These are phyloP conservation scores for Pygocentrus nattereri DNA, from an alignment of 2,797 vertebrate species.

Conservation along the genomic window DNA sequence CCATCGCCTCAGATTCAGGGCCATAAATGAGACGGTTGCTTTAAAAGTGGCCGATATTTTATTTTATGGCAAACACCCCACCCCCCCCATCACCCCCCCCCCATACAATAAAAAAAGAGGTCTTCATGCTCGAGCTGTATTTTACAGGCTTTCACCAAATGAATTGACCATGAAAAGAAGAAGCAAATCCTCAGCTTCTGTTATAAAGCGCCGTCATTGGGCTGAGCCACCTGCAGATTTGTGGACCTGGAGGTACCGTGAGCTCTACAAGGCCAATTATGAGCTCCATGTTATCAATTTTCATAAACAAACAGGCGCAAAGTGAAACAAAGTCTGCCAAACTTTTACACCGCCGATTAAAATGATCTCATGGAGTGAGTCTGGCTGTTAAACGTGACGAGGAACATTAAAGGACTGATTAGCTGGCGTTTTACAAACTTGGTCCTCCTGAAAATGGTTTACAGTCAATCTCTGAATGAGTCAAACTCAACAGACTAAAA, in stretches of 20 bases:
- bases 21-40: slow-evolving; percentile 63
- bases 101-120: slow-evolving; percentile 61
- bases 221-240: slow-evolving; percentile 57
- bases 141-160: slow-evolving; percentile 81
- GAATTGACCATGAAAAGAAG: slow-evolving; percentile 76
- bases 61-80: slow-evolving; percentile 65
- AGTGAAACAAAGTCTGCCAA: background rate
- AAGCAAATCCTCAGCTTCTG: slow-evolving; percentile 68
- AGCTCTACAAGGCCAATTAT: slow-evolving; percentile 13
- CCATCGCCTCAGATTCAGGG: slow-evolving; percentile 36
- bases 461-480: background rate
- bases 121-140: slow-evolving; percentile 65
- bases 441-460: background rate
- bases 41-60: slow-evolving; percentile 72
- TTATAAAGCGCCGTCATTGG: slow-evolving; percentile 75
- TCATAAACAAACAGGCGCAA: slow-evolving; percentile 23
- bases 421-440: background rate
- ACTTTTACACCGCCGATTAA: slow-evolving; percentile 2
- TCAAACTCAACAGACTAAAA: background rate
- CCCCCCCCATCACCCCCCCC: slow-evolving; percentile 24
- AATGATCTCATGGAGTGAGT: background rate
- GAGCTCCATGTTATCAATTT: slow-evolving; percentile 25
- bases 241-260: slow-evolving; percentile 10
- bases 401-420: background rate
- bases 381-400: slow-evolving; percentile 8